Conservation (phyloP, 2,113 vertebrate species). For the Sceloporus tristichus region DNA sequence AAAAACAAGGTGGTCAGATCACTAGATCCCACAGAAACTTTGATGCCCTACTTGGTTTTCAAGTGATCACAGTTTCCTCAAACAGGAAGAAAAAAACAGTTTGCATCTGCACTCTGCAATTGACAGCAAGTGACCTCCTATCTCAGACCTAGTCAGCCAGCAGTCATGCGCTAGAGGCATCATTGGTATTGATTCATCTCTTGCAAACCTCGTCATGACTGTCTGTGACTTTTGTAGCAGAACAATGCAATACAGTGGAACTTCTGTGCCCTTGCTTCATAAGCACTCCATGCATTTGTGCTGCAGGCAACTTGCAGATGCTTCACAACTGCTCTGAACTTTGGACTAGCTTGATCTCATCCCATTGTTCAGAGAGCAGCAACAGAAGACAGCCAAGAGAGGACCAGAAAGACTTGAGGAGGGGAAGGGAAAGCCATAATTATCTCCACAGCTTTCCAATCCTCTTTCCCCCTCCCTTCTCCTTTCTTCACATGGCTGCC, state of each 20-base stretch:
- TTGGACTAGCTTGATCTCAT: constrained; percentile 45
- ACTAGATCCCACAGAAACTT: background rate
- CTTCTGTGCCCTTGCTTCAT: constrained; percentile 26
- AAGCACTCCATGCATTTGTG: background rate
- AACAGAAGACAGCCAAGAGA: accelerated
- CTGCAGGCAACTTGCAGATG: constrained; percentile 58
- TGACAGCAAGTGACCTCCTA: background rate
- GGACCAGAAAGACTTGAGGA: too few relatives aligned
- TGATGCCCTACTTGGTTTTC: background rate
- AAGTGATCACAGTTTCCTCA: constrained; percentile 5
- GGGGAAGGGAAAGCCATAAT: background rate
- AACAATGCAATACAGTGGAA: constrained; percentile 71
- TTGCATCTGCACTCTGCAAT: accelerated
- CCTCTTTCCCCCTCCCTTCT: background rate
- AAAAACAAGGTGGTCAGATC: background rate
- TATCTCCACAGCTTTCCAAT: background rate
- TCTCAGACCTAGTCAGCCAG: accelerated
- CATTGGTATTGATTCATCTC: constrained; percentile 35
- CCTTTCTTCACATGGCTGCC: constrained; percentile 8
- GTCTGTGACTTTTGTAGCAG: constrained; percentile 54
- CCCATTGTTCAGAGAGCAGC: constrained; percentile 18
- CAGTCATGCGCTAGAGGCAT: constrained; percentile 12
- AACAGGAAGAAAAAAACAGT: background rate
- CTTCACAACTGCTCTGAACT: background rate
- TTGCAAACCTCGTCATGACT: constrained; percentile 61